phyloP scores from a whole-genome alignment of 2,797 vertebrate genomes.

The Tapirus indicus region DNA sequence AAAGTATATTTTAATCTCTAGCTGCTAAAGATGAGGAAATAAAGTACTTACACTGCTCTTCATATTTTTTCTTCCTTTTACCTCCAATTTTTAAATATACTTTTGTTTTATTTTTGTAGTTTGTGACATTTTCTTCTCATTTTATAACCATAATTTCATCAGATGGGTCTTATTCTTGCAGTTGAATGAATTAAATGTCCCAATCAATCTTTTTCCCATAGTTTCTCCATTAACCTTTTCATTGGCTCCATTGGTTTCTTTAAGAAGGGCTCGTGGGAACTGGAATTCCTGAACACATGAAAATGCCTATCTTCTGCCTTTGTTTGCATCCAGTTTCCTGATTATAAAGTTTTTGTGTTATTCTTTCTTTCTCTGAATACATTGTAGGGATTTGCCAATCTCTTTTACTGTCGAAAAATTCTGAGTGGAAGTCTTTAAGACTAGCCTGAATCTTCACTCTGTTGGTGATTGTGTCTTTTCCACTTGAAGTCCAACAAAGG shows the following conservation, averaged over 20 bases:
- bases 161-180: not conserved
- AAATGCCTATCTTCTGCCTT: not conserved
- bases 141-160: not conserved
- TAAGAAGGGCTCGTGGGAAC: not conserved
- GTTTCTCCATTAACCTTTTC: not conserved
- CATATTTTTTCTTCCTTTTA: not conserved
- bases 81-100: not conserved
- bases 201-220: not conserved
- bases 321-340: not conserved
- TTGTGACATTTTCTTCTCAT: conserved; percentile 27
- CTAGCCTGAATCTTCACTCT: not conserved
- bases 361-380: not conserved
- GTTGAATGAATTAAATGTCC: not conserved
- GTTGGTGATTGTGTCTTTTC: not conserved
- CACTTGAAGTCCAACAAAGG: not conserved
- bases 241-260: not conserved
- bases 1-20: not conserved
- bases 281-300: not conserved
- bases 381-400: not conserved
- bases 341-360: not conserved
- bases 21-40: not conserved
- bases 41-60: not conserved
- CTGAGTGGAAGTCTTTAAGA: not conserved
- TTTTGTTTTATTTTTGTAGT: conserved; percentile 43
- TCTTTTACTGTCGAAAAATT: not conserved